phyloP scores from a whole-genome alignment of 1,140 invertebrate genomes.

The Apis mellifera region Amel_HAv3.1 CM009932.2:6757001-6757500 shows the following conservation, averaged over 20 bases:
- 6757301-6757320: background rate
- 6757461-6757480: background rate
- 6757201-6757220: background rate
- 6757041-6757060: background rate
- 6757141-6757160: background rate
- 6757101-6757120: background rate
- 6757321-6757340: conserved; percentile 4
- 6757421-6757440: conserved; percentile 24
- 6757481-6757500: background rate
- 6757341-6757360: conserved; percentile 1
- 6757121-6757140: too few relatives aligned
- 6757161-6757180: background rate
- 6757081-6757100: background rate
- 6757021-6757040: background rate
- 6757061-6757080: background rate
- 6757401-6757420: conserved; percentile 12
- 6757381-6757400: background rate
- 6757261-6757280: background rate
- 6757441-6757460: conserved; percentile 30
- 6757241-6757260: background rate
- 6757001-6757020: background rate
- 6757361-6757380: background rate
- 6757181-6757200: background rate
- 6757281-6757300: background rate
- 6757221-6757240: background rate